Conservation (phyloP, 1,140 invertebrate genomes). For the Eumeta japonica region DNA sequence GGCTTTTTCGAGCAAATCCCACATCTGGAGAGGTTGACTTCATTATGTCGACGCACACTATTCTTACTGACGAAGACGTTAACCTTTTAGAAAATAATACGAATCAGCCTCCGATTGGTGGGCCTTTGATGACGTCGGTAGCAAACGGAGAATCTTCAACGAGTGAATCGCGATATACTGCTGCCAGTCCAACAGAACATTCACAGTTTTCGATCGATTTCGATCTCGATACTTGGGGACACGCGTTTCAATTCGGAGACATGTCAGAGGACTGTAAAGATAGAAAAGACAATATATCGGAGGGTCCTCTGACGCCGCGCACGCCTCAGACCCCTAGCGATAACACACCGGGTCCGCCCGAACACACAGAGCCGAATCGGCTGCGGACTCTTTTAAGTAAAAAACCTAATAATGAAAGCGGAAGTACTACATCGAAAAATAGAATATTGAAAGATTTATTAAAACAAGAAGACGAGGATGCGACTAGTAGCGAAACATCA, state of each 20-base stretch:
- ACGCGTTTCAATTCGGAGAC: conserved; percentile 30
- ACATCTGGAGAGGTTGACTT: conserved; percentile 75
- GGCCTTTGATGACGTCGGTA: conserved; percentile 65
- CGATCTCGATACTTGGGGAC: conserved; percentile 58
- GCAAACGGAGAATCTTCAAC: conserved; percentile 58
- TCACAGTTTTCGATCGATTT: conserved; percentile 51
- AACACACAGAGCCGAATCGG: conserved; percentile 63
- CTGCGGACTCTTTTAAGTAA: conserved; percentile 67
- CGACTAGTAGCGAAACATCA: conserved; percentile 49
- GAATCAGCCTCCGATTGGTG: conserved; percentile 53
- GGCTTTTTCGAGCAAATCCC: conserved; percentile 73
- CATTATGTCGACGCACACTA: conserved; percentile 88
- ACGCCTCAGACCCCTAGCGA: conserved; percentile 50
- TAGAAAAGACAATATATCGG: conserved; percentile 8
- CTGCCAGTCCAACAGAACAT: conserved; percentile 34
- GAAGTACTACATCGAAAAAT: conserved; percentile 37
- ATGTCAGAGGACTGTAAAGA: conserved; percentile 41
- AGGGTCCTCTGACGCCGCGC: conserved; percentile 49
- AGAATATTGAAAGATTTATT: conserved; percentile 74
- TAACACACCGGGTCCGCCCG: conserved; percentile 42
- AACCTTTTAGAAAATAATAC: conserved; percentile 40
- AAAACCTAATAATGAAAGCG: conserved; percentile 42
- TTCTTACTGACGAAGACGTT: conserved; percentile 62
- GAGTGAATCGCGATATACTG: conserved; percentile 27
- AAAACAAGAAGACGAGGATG: conserved; percentile 81